phyloP scores from a whole-genome alignment of 1,140 invertebrate genomes.

The Limonius californicus region DNA sequence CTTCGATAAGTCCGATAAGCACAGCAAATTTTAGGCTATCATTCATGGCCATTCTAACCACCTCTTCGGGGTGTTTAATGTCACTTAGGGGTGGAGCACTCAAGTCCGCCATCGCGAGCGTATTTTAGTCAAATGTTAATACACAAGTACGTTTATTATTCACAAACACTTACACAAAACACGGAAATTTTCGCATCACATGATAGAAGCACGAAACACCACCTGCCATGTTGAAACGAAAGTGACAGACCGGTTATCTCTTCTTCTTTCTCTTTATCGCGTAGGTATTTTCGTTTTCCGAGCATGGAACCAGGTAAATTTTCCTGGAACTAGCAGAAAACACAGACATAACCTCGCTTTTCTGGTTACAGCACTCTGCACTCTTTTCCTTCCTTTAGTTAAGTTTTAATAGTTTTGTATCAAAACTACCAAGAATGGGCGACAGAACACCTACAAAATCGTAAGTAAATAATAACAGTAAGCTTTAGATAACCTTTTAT shows the following conservation, averaged over 20 bases:
- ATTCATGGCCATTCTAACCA: slow-evolving; percentile 82
- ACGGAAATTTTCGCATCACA: slow-evolving; percentile 52
- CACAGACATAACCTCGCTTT: not conserved
- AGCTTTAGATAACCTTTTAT: too few species aligned
- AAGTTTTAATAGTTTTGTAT: too few species aligned
- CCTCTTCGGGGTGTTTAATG: slow-evolving; percentile 84
- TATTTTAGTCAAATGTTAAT: slow-evolving; percentile 25
- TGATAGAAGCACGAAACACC: slow-evolving; percentile 55
- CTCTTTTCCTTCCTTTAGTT: too few species aligned
- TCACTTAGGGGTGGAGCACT: slow-evolving; percentile 76
- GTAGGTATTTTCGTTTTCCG: slow-evolving; percentile 7
- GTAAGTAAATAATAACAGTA: too few species aligned
- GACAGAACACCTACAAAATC: too few species aligned
- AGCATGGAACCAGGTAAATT: not conserved
- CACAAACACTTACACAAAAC: slow-evolving; percentile 40
- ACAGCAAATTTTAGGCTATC: slow-evolving; percentile 93
- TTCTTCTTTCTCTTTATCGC: slow-evolving; percentile 17
- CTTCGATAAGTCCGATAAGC: slow-evolving; percentile 92
- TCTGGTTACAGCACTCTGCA: too few species aligned
- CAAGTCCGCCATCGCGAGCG: slow-evolving; percentile 65
- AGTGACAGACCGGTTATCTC: slow-evolving; percentile 37
- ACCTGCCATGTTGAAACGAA: slow-evolving; percentile 58
- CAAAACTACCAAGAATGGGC: too few species aligned
- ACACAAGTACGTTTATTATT: slow-evolving; percentile 43
- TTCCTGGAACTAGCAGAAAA: not conserved